Conservation (phyloP, 2,797 vertebrate genomes). For the Phoebastria nigripes region DNA sequence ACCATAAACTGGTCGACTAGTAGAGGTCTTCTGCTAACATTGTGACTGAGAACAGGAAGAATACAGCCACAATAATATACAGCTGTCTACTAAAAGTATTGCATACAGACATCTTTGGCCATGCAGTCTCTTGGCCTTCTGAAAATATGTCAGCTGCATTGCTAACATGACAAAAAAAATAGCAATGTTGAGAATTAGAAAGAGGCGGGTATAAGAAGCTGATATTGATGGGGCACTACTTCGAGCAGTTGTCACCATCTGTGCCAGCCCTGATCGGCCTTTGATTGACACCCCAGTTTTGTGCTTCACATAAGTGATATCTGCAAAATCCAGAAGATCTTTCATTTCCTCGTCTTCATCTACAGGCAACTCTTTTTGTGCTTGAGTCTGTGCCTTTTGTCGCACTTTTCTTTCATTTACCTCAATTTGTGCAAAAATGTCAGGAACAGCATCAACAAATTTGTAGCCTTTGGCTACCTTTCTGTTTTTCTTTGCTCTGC, state of each 20-base stretch:
- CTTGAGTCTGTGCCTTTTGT: conserved; percentile 84
- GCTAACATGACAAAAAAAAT: conserved; percentile 93
- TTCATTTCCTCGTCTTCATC: conserved; percentile 87
- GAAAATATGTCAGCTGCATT: conserved; percentile 87
- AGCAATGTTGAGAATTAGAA: conserved; percentile 91
- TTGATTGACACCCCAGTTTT: conserved; percentile 73
- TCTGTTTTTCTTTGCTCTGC: conserved; percentile 79
- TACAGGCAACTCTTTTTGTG: conserved; percentile 86
- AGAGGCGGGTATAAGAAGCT: conserved; percentile 88
- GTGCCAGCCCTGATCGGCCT: conserved; percentile 79
- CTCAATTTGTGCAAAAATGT: conserved; percentile 95
- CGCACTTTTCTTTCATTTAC: conserved; percentile 88
- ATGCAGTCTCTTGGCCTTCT: conserved; percentile 86
- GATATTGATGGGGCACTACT: conserved; percentile 76
- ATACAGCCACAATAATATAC: conserved; percentile 91
- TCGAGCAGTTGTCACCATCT: conserved; percentile 73
- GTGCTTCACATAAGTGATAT: conserved; percentile 79
- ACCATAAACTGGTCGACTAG: conserved; percentile 57
- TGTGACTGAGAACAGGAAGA: conserved; percentile 91
- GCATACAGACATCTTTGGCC: conserved; percentile 91
- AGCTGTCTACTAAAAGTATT: conserved; percentile 89
- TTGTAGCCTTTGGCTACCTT: conserved; percentile 80
- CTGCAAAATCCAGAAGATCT: conserved; percentile 89
- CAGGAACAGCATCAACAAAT: conserved; percentile 84
- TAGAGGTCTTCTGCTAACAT: conserved; percentile 78